Conservation (phyloP, 1,140 invertebrate genomes). For the Samia ricini region DNA sequence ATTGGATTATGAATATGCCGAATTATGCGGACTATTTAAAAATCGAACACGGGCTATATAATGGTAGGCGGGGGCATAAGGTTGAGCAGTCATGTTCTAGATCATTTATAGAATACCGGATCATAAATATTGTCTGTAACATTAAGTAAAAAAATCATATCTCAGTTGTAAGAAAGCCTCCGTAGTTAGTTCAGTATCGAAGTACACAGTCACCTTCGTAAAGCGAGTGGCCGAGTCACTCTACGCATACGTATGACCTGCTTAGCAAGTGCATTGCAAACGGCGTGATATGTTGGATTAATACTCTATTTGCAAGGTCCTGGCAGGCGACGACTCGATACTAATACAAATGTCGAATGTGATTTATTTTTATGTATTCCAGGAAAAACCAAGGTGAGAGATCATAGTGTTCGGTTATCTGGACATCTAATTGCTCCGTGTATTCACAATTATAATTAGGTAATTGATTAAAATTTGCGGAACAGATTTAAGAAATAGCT, state of each 20-base stretch:
- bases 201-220: constrained; percentile 9
- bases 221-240: constrained; percentile 5
- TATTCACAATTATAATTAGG: too few species aligned
- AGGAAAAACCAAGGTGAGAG: not conserved
- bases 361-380: constrained; percentile 7
- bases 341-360: constrained; percentile 18
- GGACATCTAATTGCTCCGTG: not conserved
- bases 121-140: too few species aligned
- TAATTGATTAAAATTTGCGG: too few species aligned
- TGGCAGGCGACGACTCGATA: constrained; percentile 19
- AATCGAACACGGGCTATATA: too few species aligned
- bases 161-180: not conserved
- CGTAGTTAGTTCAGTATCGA: not conserved
- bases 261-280: constrained; percentile 52
- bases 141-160: not conserved
- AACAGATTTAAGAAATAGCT: too few species aligned
- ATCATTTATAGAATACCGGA: too few species aligned
- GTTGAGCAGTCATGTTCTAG: too few species aligned
- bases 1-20: too few species aligned
- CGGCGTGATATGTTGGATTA: constrained; percentile 36
- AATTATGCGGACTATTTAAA: too few species aligned
- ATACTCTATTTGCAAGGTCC: constrained; percentile 39
- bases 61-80: too few species aligned
- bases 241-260: constrained; percentile 49
- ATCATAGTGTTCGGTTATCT: not conserved